Evolutionary conservation across 2,797 vertebrate genomes (phyloP).

Genomic region (Hapalemur alaotrensis): DNA sequence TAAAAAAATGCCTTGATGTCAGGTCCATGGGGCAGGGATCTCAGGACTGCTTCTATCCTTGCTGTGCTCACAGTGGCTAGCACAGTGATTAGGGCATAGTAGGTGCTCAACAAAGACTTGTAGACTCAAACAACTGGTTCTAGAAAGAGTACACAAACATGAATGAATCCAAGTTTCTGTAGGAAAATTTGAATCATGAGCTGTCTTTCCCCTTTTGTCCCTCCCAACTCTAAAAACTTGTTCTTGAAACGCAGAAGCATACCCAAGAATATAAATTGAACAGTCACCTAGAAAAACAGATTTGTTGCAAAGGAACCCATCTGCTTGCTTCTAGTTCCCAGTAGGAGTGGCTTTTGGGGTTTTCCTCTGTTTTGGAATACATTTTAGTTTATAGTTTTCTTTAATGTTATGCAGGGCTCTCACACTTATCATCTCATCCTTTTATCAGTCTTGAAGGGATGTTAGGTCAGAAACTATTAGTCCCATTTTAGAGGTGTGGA

Average conservation of each 20-base stretch:
- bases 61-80: neutral
- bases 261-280: slow-evolving; percentile 20
- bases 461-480: neutral
- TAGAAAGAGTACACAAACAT: neutral
- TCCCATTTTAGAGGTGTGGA: slow-evolving; percentile 7
- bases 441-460: neutral
- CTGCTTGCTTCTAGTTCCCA: neutral
- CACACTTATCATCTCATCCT: neutral
- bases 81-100: neutral
- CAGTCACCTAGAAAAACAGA: neutral
- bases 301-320: neutral
- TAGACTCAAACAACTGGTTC: neutral
- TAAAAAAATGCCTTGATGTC: neutral
- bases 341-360: neutral
- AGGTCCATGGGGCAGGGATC: neutral
- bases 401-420: neutral
- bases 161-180: neutral
- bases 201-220: neutral
- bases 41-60: neutral
- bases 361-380: slow-evolving; percentile 8
- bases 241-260: slow-evolving; percentile 1
- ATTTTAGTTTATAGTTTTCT: neutral
- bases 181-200: neutral
- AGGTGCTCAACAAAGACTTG: neutral
- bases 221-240: slow-evolving; percentile 32